Base-by-base conservation (phyloP, 2,888 invertebrate species). In the Melangyna quadrimaculata region DNA sequence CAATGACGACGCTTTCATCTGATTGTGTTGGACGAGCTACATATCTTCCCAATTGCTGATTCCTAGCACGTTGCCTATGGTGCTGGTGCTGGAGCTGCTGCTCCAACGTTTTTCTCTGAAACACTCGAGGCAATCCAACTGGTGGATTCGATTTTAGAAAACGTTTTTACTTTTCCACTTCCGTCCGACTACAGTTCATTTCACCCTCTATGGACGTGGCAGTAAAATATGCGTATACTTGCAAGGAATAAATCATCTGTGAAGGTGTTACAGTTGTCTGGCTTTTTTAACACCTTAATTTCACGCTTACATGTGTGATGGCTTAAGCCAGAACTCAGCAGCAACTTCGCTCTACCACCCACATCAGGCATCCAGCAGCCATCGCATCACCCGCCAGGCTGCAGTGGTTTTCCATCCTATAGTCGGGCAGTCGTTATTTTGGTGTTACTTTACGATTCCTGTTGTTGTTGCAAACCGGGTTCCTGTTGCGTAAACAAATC, bases 231-330 rank as follows among this genome's bases (percentile, higher is more conserved):
- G 81, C 86, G 81, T 86, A 37, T 70, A 69, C 77, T 77, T 29
- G 40, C 53, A 73, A 70, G 78, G 86, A 86, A 86, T 86, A 86
- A 86, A 81, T 86, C 86, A 86, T 86, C 86, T 86, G 81, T 86
- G 86, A 86, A 86, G 86, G 86, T 86, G 86, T 86, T 86, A 86
- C 86, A 81, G 86, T 86, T 86, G 86, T 86, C 86, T 86, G 86
- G 86, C 73, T 86, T 86, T 86, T 86, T 86, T 86, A 86, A 86
- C 86, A 86, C 86, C 86, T 86, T 86, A 86, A 86, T 86, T 86
- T 86, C 84, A 79, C 86, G 86, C 77, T 86, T 78, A 86, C 81
- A 86, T 86, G 77, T 86, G 84, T 80, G 84, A 86, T 57, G 81
- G 86, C 77, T 78, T 80, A 86, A 78, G 77, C 81, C 65, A 57